These are phyloP conservation scores for Petroica traversi DNA, from an alignment of 2,113 vertebrate genomes.

Conservation along the genomic window DNA sequence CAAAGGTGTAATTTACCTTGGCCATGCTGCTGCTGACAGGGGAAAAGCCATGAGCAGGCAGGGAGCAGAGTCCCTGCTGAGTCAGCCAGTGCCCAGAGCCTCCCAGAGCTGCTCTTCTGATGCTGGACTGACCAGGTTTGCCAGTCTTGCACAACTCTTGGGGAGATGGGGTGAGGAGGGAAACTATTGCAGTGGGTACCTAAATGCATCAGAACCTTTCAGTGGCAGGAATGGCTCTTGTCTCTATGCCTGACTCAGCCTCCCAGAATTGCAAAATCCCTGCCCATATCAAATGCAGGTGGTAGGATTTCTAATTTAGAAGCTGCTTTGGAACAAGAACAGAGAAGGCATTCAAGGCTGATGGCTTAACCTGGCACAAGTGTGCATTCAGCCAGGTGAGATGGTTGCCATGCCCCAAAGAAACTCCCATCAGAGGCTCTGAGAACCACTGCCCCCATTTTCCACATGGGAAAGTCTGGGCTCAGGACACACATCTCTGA, in stretches of 20 bases:
- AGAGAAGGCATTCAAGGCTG: neutral
- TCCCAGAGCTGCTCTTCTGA: neutral
- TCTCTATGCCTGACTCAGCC: neutral
- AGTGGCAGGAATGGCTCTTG: neutral
- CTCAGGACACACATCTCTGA: neutral
- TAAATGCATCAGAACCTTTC: neutral
- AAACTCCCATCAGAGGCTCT: neutral
- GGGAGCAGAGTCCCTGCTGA: neutral
- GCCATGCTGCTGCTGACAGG: neutral
- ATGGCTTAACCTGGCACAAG: neutral
- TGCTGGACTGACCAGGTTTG: neutral
- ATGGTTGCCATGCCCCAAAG: neutral
- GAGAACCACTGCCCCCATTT: accelerated
- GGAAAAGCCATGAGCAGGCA: neutral
- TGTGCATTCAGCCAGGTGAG: neutral
- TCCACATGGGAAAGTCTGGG: neutral
- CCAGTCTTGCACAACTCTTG: neutral
- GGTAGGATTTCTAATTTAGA: constrained; percentile 16
- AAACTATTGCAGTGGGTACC: neutral
- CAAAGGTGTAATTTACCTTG: constrained; percentile 11
- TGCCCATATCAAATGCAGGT: neutral
- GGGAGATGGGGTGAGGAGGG: neutral
- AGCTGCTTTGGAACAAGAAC: neutral
- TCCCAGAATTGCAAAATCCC: constrained; percentile 31
- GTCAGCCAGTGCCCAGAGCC: neutral